Base-by-base conservation (phyloP, 2,113 vertebrate genomes). In the Phainopepla nitens region DNA sequence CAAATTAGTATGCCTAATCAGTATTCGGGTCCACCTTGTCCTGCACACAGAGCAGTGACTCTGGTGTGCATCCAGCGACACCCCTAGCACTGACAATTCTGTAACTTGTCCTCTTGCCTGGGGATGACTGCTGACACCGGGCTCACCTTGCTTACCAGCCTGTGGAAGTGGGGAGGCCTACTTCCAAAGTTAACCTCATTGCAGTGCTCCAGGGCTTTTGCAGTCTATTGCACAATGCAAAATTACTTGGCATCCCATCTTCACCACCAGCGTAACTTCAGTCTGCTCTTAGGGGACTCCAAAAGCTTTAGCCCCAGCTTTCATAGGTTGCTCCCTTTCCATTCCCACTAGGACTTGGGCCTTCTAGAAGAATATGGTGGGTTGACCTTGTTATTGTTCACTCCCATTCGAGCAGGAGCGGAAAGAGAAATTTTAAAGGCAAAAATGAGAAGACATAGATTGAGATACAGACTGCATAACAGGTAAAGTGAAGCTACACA, bases 1-100 rank as follows among this genome's bases (percentile, higher is more conserved):
- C 25, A 44, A 35, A 29, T 20, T 51, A 1, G 0, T 23, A 2
- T 33, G 87, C n/a, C 44, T 50, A 5, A n/a, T n/a, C n/a, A n/a
- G n/a, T n/a, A n/a, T n/a, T 66, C 56, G 89, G 47, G 45, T 20
- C 20, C 25, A 22, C 10, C 57, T 12, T 62, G 41, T 33, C 51
- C 33, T n/a, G 11, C 22, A 20, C 0, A 0, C 15, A 19, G 27
- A 15, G 39, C 45, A 39, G 2, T 3, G 7, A n/a, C 13, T 15
- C 11, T 6, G 27, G 18, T 33, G 15, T 35, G 25, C 11, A 13
- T 18, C n/a, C 15, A 13, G 22, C 33, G 15, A 23, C 19, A 16
- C 17, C 16, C 20, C n/a, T 6, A 6, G 17, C 4, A 6, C 36
- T 45, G 69, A 31, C 21, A 44, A 2, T 28, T 42, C 33, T 3